A percentile compares a stretch with the other conserved stretches of the same genome.
Evolutionary conservation across 2,888 invertebrate genomes (phyloP).

Genomic region (Agrenia bidenticulata): DNA sequence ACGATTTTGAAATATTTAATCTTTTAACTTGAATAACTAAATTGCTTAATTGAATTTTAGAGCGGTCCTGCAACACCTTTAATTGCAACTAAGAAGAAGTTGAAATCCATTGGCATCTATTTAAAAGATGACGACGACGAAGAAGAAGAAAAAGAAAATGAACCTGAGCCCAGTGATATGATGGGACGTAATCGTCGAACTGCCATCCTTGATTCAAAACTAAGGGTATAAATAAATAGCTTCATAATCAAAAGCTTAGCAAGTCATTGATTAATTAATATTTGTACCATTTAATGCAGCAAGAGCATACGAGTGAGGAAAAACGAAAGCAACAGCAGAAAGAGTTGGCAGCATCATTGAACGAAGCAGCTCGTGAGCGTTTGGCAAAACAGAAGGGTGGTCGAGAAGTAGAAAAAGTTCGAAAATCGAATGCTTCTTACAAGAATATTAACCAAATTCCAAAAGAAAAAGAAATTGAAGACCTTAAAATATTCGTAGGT

Average conservation of each 20-base stretch:
- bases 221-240: conserved; percentile 62
- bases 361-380: conserved; percentile 89
- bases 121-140: conserved; percentile 86
- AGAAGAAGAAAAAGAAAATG: conserved; percentile 71
- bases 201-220: conserved; percentile 88
- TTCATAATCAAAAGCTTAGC: background rate
- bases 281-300: conserved; percentile 56
- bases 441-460: conserved; percentile 91
- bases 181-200: conserved; percentile 80
- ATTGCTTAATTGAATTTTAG: conserved; percentile 55
- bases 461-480: conserved; percentile 86
- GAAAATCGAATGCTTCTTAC: conserved; percentile 94
- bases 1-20: background rate
- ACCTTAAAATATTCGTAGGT: conserved; percentile 93
- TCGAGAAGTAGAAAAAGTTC: conserved; percentile 81
- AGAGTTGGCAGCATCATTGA: conserved; percentile 84
- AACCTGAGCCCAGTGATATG: conserved; percentile 62
- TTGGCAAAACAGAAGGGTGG: conserved; percentile 77
- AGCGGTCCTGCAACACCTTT: conserved; percentile 77
- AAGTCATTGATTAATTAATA: background rate
- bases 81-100: conserved; percentile 89
- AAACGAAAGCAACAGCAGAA: conserved; percentile 96
- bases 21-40: background rate
- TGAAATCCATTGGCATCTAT: conserved; percentile 93
- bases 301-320: conserved; percentile 94